Evolutionary conservation across 1,140 invertebrate genomes (phyloP), one percentile per base, ranked within the genome.

Genomic region (Pseudachorutes palmiensis): DNA sequence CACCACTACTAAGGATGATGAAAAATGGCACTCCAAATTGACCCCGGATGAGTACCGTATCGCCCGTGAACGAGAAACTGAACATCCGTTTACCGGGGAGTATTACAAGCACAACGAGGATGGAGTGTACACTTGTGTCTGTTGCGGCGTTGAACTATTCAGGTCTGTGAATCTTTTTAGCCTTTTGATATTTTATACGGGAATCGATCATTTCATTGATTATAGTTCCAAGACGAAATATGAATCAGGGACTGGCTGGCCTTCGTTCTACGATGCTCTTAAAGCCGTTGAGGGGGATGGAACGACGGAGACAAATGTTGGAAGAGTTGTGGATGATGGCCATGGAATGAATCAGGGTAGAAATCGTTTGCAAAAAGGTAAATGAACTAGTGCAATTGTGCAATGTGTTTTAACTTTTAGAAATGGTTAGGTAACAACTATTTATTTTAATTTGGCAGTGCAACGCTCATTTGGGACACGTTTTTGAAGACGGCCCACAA

Each of bases 401-500:
- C n/a, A n/a, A n/a, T n/a, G n/a, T n/a, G n/a, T n/a, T n/a, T n/a
- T n/a, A n/a, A n/a, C n/a, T n/a, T n/a, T n/a, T n/a, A n/a, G n/a
- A n/a, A n/a, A n/a, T n/a, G n/a, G n/a, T n/a, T n/a, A n/a, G n/a
- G n/a, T n/a, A n/a, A n/a, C n/a, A 61, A 33, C 24, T 16, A 49
- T 36, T 24, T 51, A n/a, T n/a, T n/a, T n/a, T n/a, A n/a, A n/a
- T n/a, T n/a, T n/a, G n/a, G n/a, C n/a, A 90, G 75, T 99, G 96
- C 81, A 86, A 86, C 65, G 88, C 94, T 66, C 96, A 98, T 81
- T 84, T 98, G 74, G 96, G 96, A 19, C 96, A 99, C 78, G 92
- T 98, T 33, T 99, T 98, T 81, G 91, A 96, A 76, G 96, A 99
- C 79, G 96, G 96, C 71, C 96, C 96, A 2, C 87, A 88, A 72